Base-by-base conservation (phyloP, 2,797 vertebrate species). In the Coreius guichenoti region DNA sequence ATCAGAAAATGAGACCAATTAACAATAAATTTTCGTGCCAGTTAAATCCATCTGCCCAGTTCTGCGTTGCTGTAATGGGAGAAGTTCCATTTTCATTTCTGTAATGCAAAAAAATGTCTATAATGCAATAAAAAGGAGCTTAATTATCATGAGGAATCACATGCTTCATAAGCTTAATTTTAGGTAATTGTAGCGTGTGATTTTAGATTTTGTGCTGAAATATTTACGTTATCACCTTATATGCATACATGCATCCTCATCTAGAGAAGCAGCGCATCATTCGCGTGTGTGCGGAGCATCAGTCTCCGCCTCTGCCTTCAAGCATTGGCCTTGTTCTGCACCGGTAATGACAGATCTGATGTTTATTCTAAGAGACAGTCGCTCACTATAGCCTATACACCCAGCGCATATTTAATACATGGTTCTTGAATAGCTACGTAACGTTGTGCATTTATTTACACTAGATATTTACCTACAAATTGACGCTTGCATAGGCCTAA, bases 301-400 rank as follows among this genome's bases (percentile, higher is more conserved):
- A 47, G 26, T 85, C 67, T 65, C 76, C 51, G 54, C 76, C 83
- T 80, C 56, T 70, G 76, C 54, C 65, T 73, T 49, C 56, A 21
- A 70, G 54, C 54, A 73, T 13, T 85, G 76, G 76, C 76, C 76
- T 72, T 70, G 75, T 79, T 79, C 76, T 80, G 21, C 43, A 73
- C 29, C 76, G 31, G 54, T 73, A 51, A 51, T 63, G 43, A 29
- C 67, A 80, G 23, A 72, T 84, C 21, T 72, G 43, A 65, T 80
- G 68, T 61, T 63, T 47, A 85, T 73, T 80, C 29, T 85, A 72
- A 47, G 26, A 58, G 54, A 73, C 54, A 47, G 8, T 47, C 54
- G 21, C 33, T 73, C 54, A 21, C 45, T n/a, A n/a, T 23, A 43
- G 9, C 8, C 39, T 43, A 36, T n/a, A 78, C 76, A 61, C 39